Conservation (phyloP, 1,140 invertebrate genomes). For the Eciton burchellii region DNA sequence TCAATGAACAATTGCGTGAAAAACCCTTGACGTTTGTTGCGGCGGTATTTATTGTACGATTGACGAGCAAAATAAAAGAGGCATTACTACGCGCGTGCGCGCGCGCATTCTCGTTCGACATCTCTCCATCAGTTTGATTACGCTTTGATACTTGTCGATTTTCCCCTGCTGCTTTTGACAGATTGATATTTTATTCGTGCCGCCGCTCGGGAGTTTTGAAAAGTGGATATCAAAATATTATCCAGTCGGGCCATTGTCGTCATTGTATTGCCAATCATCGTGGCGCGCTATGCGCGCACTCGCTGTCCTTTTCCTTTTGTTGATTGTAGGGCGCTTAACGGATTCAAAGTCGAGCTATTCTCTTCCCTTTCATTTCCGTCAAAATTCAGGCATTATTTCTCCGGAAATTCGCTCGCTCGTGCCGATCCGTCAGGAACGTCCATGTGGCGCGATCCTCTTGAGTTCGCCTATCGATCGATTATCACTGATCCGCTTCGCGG, state of each 20-base stretch:
- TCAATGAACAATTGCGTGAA: slow-evolving; percentile 16
- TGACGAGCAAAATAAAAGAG: slow-evolving; percentile 38
- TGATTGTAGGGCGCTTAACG: slow-evolving; percentile 21
- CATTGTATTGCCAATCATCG: slow-evolving; percentile 18
- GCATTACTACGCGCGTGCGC: neutral
- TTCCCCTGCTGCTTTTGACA: slow-evolving; percentile 36
- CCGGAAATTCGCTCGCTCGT: neutral
- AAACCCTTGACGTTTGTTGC: slow-evolving; percentile 20
- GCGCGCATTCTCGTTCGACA: slow-evolving; percentile 22
- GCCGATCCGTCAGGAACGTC: neutral
- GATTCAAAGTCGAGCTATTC: neutral
- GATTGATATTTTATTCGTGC: slow-evolving; percentile 55
- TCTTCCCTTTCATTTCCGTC: neutral
- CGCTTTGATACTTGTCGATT: slow-evolving; percentile 49
- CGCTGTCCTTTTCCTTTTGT: slow-evolving; percentile 28
- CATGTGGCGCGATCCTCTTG: too few species aligned
- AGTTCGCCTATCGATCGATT: too few species aligned
- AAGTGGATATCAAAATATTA: slow-evolving; percentile 49
- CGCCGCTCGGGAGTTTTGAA: slow-evolving; percentile 2
- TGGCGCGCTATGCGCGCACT: neutral
- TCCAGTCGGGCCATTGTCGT: slow-evolving; percentile 37
- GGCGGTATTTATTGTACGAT: slow-evolving; percentile 21
- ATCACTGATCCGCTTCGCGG: slow-evolving; percentile 67
- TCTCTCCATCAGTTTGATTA: slow-evolving; percentile 49
- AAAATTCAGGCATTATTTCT: neutral